Evolutionary conservation across 2,797 vertebrate genomes (phyloP), one percentile per base, ranked within the genome.

Genomic region (Manis javanica): DNA sequence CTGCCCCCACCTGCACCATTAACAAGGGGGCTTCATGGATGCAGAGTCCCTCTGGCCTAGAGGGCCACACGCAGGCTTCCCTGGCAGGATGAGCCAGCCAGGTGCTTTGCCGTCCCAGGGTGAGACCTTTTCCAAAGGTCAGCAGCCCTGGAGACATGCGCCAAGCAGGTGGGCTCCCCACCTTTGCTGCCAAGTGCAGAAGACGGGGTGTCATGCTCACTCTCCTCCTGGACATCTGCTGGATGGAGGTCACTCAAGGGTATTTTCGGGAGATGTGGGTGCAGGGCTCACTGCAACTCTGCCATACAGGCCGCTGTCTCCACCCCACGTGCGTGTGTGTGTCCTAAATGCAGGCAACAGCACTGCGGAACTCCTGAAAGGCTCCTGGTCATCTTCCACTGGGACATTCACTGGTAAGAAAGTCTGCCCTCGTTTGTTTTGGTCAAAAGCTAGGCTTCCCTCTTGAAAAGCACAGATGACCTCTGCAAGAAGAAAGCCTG

Each of bases 341-440:
- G 10, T 12, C 31, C 31, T 1, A 9, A 4, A 31, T 5, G 42
- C 23, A 14, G 87, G 21, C 57, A 59, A 5, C 0, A 0, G 0
- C 2, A 0, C 57, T 0, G 3, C 31, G 31, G 9, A 53, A 23
- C 18, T 10, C 46, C 34, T 3, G 7, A 69, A 46, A 5, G 51
- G 18, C 6, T 3, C 34, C 18, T 4, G 61, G 15, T 39, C 0
- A 0, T 0, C 57, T 2, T 26, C 4, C 26, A 78, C 10, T 0
- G 5, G 5, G 21, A 42, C 12, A 3, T 51, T 75, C 49, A 12
- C 29, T 1, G 39, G 23, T 75, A 74, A 37, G 72, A 29, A 26
- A 23, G 3, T 7, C 13, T 2, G 8, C 19, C 85, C 59, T 81
- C 3, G 2, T 16, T 23, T 18, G 63, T 66, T 34, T 24, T 14